These are phyloP conservation scores for Etheostoma perlongum DNA, from an alignment of 2,797 vertebrate genomes.

Conservation along the genomic window DNA sequence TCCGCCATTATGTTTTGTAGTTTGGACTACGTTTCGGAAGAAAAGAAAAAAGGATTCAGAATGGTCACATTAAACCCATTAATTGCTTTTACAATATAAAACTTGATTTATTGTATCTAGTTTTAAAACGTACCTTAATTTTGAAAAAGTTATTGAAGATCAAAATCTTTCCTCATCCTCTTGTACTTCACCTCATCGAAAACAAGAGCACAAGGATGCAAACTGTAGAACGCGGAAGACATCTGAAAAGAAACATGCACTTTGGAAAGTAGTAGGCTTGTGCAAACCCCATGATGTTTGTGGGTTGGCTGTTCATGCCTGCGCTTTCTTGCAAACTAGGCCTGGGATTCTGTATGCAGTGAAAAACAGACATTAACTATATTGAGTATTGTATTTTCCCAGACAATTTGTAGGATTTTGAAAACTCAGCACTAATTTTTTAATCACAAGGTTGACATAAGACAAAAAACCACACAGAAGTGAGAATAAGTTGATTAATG, in stretches of 20 bases:
- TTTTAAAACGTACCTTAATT: conserved; percentile 56
- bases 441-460: fast-evolving
- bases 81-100: neutral
- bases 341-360: conserved; percentile 10
- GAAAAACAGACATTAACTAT: no score
- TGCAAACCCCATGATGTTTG: conserved; percentile 49
- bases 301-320: conserved; percentile 49
- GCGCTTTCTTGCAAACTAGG: conserved; percentile 29
- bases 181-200: conserved; percentile 34
- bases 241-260: conserved; percentile 41
- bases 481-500: neutral
- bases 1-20: neutral
- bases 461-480: neutral
- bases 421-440: neutral
- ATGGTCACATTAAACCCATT: neutral
- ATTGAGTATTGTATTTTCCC: no score
- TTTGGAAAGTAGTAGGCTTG: conserved; percentile 53
- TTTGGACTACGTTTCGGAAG: neutral
- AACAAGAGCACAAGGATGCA: conserved; percentile 33
- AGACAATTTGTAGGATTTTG: neutral
- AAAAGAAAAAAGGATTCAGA: neutral
- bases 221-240: conserved; percentile 63
- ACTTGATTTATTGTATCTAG: neutral
- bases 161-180: conserved; percentile 32
- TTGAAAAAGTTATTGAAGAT: neutral